Evolutionary conservation across 2,888 invertebrate genomes (phyloP).

Genomic region (Epinotia demarniana): DNA sequence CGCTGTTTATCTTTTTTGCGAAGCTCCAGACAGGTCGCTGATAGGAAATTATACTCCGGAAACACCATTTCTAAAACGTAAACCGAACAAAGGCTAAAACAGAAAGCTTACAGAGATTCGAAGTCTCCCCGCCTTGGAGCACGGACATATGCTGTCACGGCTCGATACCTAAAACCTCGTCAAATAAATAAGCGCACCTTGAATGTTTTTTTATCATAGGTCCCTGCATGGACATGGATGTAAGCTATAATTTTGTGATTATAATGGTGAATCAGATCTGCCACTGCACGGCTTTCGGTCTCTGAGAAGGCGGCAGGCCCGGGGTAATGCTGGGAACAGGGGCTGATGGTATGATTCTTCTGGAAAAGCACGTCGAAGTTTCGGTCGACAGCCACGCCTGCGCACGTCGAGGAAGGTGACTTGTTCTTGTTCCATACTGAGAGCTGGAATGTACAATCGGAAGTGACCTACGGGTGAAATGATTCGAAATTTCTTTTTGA

Average conservation of each 20-base stretch:
- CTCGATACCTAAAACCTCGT: neutral
- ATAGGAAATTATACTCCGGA: too few species aligned
- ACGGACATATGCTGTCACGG: too few species aligned
- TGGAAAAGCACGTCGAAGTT: constrained; percentile 76
- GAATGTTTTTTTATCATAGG: constrained; percentile 50
- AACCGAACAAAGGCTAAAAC: too few species aligned
- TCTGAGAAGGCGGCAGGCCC: constrained; percentile 70
- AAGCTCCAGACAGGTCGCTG: too few species aligned
- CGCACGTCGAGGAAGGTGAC: constrained; percentile 67
- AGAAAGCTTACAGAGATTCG: too few species aligned
- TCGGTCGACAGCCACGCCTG: constrained; percentile 70
- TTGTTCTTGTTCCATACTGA: constrained; percentile 60
- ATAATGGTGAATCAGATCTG: constrained; percentile 66
- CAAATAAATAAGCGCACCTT: constrained; percentile 56
- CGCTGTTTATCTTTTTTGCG: too few species aligned
- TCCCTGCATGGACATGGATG: constrained; percentile 68
- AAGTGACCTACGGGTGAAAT: neutral
- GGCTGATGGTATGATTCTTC: constrained; percentile 49
- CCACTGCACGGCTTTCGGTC: constrained; percentile 65
- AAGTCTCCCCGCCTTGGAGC: too few species aligned
- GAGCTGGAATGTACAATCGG: neutral
- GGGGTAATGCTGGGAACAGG: constrained; percentile 69
- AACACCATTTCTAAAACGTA: too few species aligned
- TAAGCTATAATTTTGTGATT: constrained; percentile 72
- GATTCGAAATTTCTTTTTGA: too few species aligned